phyloP scores from a whole-genome alignment of 2,113 vertebrate species.

The Zeus faber region DNA sequence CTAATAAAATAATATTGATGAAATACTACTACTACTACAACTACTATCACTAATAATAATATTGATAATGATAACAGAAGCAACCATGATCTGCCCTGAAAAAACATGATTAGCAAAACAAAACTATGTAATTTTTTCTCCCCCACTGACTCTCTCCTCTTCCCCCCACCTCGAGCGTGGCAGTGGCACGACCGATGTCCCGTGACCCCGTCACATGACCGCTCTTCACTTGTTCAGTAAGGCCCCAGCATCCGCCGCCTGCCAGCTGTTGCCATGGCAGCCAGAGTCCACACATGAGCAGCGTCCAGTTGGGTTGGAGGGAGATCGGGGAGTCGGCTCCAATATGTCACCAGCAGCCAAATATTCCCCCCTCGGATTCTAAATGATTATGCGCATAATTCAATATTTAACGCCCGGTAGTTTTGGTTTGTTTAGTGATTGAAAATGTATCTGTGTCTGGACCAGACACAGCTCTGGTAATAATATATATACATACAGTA shows the following conservation, averaged over 20 bases:
- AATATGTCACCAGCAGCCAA: constrained; percentile 5
- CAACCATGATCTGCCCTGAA: no score
- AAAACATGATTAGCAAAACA: not conserved
- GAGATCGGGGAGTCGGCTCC: constrained; percentile 16
- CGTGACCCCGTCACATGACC: constrained; percentile 39
- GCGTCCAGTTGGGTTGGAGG: constrained; percentile 28
- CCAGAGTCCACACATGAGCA: constrained; percentile 51
- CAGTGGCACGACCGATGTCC: constrained; percentile 53
- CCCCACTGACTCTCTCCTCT: not conserved
- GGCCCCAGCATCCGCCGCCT: constrained; percentile 40
- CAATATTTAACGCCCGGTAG: no score
- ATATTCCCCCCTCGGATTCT: no score
- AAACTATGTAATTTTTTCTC: not conserved
- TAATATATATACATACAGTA: no score
- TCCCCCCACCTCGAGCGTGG: constrained; percentile 34
- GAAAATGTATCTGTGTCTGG: no score
- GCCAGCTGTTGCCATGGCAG: constrained; percentile 69
- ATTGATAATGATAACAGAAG: no score
- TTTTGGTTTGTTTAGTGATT: no score
- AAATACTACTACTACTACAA: no score
- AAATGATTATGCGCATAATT: no score
- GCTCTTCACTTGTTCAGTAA: constrained; percentile 50
- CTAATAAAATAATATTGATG: no score
- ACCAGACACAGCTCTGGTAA: no score
- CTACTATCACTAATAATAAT: no score